phyloP scores from a whole-genome alignment of 2,113 vertebrate species.

The Neogale vison region DNA sequence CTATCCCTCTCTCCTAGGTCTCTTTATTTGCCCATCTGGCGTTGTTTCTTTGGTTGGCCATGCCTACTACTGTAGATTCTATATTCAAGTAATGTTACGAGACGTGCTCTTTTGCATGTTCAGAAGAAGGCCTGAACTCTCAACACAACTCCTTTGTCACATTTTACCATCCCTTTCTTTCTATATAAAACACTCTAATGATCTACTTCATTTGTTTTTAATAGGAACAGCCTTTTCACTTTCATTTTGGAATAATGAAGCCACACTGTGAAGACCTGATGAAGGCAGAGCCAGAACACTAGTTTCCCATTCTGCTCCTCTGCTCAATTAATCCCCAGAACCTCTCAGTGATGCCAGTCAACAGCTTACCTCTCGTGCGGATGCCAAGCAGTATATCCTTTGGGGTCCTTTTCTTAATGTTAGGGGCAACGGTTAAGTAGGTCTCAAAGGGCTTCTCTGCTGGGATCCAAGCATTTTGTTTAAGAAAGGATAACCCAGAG shows the following conservation, averaged over 20 bases:
- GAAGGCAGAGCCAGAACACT: background rate
- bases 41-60: background rate
- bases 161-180: background rate
- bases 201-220: constrained; percentile 55
- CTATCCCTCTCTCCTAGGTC: background rate
- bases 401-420: background rate
- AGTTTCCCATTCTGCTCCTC: background rate
- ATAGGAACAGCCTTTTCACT: constrained; percentile 33
- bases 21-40: background rate
- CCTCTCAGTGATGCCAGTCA: background rate
- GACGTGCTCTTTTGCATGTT: background rate
- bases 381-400: constrained; percentile 28
- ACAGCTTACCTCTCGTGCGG: constrained; percentile 19
- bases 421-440: background rate
- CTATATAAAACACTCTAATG: background rate
- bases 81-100: background rate
- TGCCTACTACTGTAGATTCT: background rate
- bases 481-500: background rate
- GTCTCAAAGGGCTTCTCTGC: constrained; percentile 31
- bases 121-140: background rate
- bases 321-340: constrained; percentile 46
- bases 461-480: constrained; percentile 21
- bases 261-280: background rate
- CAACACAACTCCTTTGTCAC: background rate
- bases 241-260: constrained; percentile 41